Evolutionary conservation across 2,113 vertebrate species (phyloP), one percentile per base, ranked within the genome.

Genomic region (Bubo blakistoni): DNA sequence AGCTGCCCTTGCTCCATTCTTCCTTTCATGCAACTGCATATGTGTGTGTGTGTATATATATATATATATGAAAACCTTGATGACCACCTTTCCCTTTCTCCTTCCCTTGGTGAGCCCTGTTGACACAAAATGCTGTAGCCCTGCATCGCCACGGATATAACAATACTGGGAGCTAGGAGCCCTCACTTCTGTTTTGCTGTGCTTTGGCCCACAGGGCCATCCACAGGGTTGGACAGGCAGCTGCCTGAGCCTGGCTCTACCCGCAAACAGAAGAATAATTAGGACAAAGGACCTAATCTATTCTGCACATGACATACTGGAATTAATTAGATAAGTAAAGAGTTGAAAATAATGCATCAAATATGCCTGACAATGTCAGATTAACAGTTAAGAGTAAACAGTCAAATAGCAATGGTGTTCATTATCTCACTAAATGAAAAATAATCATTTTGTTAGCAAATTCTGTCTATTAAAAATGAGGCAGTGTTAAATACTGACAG

Each of bases 351-450:
- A 94, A 97, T 88, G 84, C 78, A 95, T 95, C 78, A 92, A 80
- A 95, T 88, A 85, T 24, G 66, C 92, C 82, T 97, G 89, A 96
- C 96, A 95, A 93, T 51, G 93, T 96, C 93, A 96, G 91, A 95
- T 90, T 96, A 97, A 95, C 92, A 83, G 94, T 86, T 86, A 97
- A 96, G 82, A 97, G 47, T 89, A 92, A 97, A 97, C 69, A 87
- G 89, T 93, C 85, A 93, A 91, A 95, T 81, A 29, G 71, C 83
- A 87, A 78, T 20, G 42, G 70, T 34, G 62, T 70, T 89, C 54
- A 92, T 88, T 67, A 84, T 58, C 46, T 85, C 51, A 63, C 62
- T n/a, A 88, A 90, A 87, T 85, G 38, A 86, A 97, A 96, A 97
- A 94, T 11, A 80, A 90, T 38, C 6, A 54, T 73, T 96, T 92